Evolutionary conservation across 2,888 invertebrate species (phyloP), one percentile per base, ranked within the genome.

Genomic region (Drosophila rubida): DNA sequence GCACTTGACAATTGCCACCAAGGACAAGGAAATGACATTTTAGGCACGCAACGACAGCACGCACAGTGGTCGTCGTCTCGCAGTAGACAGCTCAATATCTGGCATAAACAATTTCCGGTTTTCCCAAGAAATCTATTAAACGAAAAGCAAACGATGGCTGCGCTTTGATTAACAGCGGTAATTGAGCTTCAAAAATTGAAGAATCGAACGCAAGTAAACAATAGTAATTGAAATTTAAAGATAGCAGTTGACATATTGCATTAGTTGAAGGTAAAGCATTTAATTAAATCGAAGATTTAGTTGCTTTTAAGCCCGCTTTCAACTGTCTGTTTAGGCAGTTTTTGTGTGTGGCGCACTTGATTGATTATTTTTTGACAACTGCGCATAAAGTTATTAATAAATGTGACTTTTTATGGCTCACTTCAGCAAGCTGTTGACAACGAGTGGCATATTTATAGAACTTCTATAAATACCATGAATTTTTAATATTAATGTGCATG

Each of bases 1-100:
- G 73, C 78, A 83, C 83, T 81, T 80, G 78, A 86, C 86, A 86
- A 86, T 86, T 77, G 70, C 67, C 23, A 50, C 46, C 83, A 81
- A 86, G 87, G 81, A 76, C 80, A 69, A 71, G 74, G 66, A 85
- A 85, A 78, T 76, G 58, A 76, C 79, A 79, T 69, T 78, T 74
- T 64, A 66, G 74, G 70, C 78, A 74, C 75, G 78, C 75, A 74
- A 77, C 48, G 51, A 49, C 30, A 63, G n/a, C 73, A 66, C 59
- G 77, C 77, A 73, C 77, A 59, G 64, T 70, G 54, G 59, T 49
- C 48, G 30, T 22, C 16, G 4, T 19, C 6, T n/a, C 27, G 27
- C 22, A 14, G n/a, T 16, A 23, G 14, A 23, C 32, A 14, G 11
- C 4, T 23, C 9, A 35, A 19, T 25, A 32, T 7, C 19, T 14